These are phyloP conservation scores for Cacatua alba DNA, from an alignment of 2,113 vertebrate genomes.

Conservation along the genomic window DNA sequence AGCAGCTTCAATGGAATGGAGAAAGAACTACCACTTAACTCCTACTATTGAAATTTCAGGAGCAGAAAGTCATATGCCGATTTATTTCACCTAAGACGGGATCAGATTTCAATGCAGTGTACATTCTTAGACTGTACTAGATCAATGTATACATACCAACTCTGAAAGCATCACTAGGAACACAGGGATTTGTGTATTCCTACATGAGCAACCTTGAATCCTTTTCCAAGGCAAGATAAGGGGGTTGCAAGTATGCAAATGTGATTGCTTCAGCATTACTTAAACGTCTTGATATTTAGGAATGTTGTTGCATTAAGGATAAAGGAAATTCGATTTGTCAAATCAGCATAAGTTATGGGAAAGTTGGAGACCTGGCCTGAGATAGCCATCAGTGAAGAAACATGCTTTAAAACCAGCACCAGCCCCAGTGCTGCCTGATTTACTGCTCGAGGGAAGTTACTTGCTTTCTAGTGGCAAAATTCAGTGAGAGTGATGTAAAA, in stretches of 20 bases:
- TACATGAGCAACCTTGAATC: not conserved
- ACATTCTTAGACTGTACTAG: not conserved
- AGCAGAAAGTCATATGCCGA: fast-evolving
- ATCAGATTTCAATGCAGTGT: fast-evolving
- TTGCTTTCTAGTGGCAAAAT: not conserved
- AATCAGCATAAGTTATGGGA: too few species aligned
- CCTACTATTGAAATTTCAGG: not conserved
- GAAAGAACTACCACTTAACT: fast-evolving
- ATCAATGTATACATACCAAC: fast-evolving
- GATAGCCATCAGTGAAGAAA: not conserved
- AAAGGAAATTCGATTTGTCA: not conserved
- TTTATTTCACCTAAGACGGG: fast-evolving
- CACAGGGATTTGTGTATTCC: not conserved
- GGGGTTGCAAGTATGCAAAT: not conserved
- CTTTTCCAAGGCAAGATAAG: not conserved
- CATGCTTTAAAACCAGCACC: not conserved
- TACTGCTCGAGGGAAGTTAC: not conserved
- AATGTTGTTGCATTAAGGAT: not conserved
- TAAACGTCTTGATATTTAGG: not conserved
- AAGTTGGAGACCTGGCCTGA: not conserved
- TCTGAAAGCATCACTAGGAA: not conserved
- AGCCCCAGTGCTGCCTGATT: not conserved
- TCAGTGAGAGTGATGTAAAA: fast-evolving
- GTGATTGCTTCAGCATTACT: not conserved
- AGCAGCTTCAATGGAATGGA: fast-evolving